Conservation (phyloP, 1,140 invertebrate genomes). For the Parapsyche elsis region DNA sequence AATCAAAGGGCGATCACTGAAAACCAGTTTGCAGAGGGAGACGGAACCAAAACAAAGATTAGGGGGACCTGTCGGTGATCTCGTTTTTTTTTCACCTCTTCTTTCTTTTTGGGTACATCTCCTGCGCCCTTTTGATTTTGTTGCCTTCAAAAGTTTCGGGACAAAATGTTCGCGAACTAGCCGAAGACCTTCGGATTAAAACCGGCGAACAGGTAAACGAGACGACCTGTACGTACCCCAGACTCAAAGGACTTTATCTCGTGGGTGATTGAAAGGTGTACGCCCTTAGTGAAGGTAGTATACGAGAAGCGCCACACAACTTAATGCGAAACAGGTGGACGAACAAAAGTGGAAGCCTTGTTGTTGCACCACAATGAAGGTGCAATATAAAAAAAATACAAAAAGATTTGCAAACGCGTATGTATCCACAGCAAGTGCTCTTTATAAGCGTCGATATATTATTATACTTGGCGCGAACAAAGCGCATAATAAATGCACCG, state of each 20-base stretch:
- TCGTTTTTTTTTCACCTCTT: constrained; percentile 38
- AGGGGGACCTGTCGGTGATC: constrained; percentile 51
- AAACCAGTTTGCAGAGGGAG: constrained; percentile 41
- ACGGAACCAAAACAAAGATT: constrained; percentile 55
- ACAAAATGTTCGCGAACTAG: not conserved
- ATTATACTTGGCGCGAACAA: not conserved
- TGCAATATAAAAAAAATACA: not conserved
- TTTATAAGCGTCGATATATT: not conserved
- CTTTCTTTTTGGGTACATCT: constrained; percentile 24
- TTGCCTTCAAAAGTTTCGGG: not conserved
- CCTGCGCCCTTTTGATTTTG: not conserved
- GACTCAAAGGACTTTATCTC: not conserved
- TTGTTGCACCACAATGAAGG: not conserved
- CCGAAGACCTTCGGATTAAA: not conserved
- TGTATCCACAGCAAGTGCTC: not conserved
- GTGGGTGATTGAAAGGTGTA: not conserved
- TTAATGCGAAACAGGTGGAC: not conserved
- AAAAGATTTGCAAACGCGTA: not conserved
- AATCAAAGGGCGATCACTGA: constrained; percentile 25
- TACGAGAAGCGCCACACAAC: too few species aligned
- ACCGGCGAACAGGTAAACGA: not conserved
- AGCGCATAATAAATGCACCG: constrained; percentile 17
- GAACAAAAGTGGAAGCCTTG: not conserved
- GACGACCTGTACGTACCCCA: not conserved
- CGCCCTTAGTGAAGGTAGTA: not conserved